These are phyloP conservation scores for Pocillopora verrucosa DNA, from an alignment of 64 coral and sea anemone genomes.

Conservation along the genomic window DNA sequence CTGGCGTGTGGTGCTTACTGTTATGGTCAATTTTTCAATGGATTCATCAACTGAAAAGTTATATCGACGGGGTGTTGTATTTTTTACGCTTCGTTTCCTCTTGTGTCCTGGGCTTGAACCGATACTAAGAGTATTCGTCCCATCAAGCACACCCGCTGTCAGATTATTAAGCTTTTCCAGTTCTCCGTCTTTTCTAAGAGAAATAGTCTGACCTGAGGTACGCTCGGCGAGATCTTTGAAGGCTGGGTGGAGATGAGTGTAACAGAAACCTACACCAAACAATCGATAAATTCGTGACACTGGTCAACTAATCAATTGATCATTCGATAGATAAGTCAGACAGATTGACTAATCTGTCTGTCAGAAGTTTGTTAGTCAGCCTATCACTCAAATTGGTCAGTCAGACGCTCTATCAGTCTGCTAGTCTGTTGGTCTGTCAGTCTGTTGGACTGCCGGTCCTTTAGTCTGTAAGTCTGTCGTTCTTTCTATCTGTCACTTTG, in stretches of 20 bases:
- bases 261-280: neutral
- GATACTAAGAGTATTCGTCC: conserved; percentile 55
- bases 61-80: conserved; percentile 19
- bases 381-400: no score
- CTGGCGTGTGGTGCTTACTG: conserved; percentile 15
- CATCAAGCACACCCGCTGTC: conserved; percentile 68
- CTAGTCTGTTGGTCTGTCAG: no score
- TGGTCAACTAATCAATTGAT: neutral
- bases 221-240: conserved; percentile 58
- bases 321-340: no score
- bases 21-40: conserved; percentile 40
- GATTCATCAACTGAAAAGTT: conserved; percentile 55
- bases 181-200: conserved; percentile 29
- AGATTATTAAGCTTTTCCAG: conserved; percentile 43
- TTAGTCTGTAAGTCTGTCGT: no score
- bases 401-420: no score
- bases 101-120: conserved; percentile 46
- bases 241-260: conserved; percentile 1
- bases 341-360: no score
- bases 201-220: conserved; percentile 67
- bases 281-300: neutral
- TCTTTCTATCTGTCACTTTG: no score
- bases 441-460: no score
- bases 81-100: conserved; percentile 49
- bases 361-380: no score